Percentiles rank a stretch among this genome's conserved stretches.
Evolutionary conservation across 2,113 vertebrate genomes (phyloP).

Genomic region (Neoarius graeffei): DNA sequence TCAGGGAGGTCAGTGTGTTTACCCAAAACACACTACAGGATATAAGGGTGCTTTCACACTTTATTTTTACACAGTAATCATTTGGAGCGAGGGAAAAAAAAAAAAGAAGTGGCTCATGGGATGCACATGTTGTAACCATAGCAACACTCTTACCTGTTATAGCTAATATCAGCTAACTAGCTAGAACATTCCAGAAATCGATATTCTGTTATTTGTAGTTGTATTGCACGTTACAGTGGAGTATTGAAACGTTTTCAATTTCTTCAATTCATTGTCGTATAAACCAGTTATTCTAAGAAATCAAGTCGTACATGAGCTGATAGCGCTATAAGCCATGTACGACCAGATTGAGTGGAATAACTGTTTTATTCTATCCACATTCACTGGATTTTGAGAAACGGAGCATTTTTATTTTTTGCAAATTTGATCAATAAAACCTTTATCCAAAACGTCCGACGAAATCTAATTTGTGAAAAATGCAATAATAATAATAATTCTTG

Average conservation of each 20-base stretch:
- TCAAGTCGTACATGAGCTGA: too few relatives aligned
- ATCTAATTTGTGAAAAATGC: too few relatives aligned
- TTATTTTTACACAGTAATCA: background rate
- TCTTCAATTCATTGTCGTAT: background rate
- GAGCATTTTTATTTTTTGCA: too few relatives aligned
- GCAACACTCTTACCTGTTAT: background rate
- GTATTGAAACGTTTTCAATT: background rate
- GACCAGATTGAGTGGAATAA: too few relatives aligned
- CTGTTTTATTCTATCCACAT: too few relatives aligned
- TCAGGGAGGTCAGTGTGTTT: constrained; percentile 3
- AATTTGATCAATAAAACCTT: too few relatives aligned
- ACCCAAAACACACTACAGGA: background rate
- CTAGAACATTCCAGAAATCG: background rate
- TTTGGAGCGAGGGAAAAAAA: background rate
- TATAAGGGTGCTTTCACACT: background rate
- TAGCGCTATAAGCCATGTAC: too few relatives aligned
- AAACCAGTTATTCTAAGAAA: too few relatives aligned
- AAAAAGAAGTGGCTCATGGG: background rate
- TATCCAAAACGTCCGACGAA: too few relatives aligned
- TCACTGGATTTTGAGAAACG: too few relatives aligned
- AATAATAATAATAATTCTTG: too few relatives aligned
- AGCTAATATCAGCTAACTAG: background rate
- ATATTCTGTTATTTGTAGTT: background rate
- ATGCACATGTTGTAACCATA: background rate
- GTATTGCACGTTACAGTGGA: too few relatives aligned